Percentiles rank a stretch among this genome's conserved stretches.
Conservation (phyloP, 2,113 vertebrate species). For the Oreocharis arfaki region DNA sequence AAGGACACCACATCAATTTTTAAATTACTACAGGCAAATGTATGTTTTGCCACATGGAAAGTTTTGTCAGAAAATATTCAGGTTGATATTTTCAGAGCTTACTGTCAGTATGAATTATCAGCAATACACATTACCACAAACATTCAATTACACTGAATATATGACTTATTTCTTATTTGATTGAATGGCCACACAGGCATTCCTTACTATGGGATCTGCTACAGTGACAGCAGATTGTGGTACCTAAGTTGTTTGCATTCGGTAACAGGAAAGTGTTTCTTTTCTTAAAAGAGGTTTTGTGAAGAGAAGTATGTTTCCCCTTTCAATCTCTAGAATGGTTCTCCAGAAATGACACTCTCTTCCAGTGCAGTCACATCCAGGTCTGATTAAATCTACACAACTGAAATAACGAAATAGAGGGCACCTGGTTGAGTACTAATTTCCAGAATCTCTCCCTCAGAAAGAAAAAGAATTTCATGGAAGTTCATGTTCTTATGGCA, state of each 20-base stretch:
- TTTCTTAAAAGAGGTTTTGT: background rate
- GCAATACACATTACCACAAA: background rate
- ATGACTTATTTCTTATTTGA: slow-evolving; percentile 8
- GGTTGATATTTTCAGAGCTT: background rate
- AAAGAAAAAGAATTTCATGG: background rate
- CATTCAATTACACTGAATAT: background rate
- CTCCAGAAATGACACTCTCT: background rate
- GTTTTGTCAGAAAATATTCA: slow-evolving; percentile 19
- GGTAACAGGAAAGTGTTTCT: background rate
- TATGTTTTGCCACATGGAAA: slow-evolving; percentile 21
- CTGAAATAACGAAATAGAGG: background rate
- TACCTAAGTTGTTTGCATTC: background rate
- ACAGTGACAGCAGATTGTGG: slow-evolving; percentile 21
- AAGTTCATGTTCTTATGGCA: background rate
- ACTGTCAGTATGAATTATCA: background rate
- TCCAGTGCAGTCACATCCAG: background rate
- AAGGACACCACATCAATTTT: slow-evolving; percentile 10
- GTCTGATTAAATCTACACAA: background rate
- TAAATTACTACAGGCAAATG: slow-evolving; percentile 12
- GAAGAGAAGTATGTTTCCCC: background rate
- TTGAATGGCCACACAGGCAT: slow-evolving; percentile 1
- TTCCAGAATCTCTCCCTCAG: background rate
- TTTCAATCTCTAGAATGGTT: background rate
- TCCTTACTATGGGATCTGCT: slow-evolving; percentile 26
- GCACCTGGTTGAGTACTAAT: background rate